Percentiles rank a stretch among this genome's conserved stretches.
Evolutionary conservation across 1,140 invertebrate genomes (phyloP).

Genomic region (Papilio dardanus): DNA sequence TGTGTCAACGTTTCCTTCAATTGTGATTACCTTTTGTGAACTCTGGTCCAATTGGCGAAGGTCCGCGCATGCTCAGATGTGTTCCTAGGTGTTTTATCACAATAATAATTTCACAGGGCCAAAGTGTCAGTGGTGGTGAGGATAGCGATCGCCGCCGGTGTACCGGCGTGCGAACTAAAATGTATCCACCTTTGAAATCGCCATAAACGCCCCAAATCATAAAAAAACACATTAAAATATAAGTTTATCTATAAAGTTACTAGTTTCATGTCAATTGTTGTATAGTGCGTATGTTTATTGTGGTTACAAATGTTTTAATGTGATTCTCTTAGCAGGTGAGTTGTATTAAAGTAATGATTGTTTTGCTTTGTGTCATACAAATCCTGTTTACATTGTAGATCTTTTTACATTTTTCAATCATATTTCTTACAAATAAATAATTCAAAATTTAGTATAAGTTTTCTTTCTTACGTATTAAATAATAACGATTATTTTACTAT

Average conservation of each 20-base stretch:
- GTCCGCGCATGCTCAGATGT: slow-evolving; percentile 67
- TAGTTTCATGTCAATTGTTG: slow-evolving; percentile 70
- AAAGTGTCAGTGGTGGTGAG: slow-evolving; percentile 69
- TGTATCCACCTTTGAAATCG: slow-evolving; percentile 52
- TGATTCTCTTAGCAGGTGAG: slow-evolving; percentile 69
- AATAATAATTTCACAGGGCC: slow-evolving; percentile 58
- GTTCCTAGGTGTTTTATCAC: slow-evolving; percentile 52
- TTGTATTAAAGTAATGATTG: slow-evolving; percentile 41
- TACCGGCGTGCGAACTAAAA: slow-evolving; percentile 61
- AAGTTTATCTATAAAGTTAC: slow-evolving; percentile 48
- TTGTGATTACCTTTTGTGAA: slow-evolving; percentile 47
- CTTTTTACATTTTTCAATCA: slow-evolving; percentile 12
- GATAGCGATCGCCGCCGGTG: slow-evolving; percentile 56
- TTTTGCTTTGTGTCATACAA: slow-evolving; percentile 31
- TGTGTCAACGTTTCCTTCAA: slow-evolving; percentile 26
- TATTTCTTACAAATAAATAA: not conserved
- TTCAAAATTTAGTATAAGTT: no score
- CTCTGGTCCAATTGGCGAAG: slow-evolving; percentile 63
- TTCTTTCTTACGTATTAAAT: no score
- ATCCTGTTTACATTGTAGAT: slow-evolving; percentile 5
- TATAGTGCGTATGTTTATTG: slow-evolving; percentile 61
- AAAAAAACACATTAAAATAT: slow-evolving; percentile 43
- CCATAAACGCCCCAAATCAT: slow-evolving; percentile 42
- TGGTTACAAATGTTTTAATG: slow-evolving; percentile 55
- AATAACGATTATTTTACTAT: no score